Evolutionary conservation across 2,113 vertebrate genomes (phyloP).

Genomic region (Apteryx mantelli): DNA sequence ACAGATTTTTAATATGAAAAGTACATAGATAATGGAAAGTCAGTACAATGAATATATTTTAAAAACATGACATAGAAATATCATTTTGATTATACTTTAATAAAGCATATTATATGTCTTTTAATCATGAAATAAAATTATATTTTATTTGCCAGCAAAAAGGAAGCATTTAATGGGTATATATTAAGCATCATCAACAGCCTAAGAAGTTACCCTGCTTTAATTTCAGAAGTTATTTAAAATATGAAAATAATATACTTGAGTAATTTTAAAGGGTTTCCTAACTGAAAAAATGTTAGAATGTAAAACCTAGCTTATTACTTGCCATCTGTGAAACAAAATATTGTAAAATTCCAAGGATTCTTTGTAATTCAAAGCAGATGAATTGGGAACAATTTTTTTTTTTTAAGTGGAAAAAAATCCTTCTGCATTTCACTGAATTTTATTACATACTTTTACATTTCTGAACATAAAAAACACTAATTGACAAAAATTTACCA

Average conservation of each 20-base stretch:
- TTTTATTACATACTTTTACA: neutral
- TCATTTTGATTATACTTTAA: neutral
- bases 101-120: neutral
- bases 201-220: neutral
- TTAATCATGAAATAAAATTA: neutral
- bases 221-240: neutral
- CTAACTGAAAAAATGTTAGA: neutral
- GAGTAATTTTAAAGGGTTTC: neutral
- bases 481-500: neutral
- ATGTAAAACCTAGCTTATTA: neutral
- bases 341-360: neutral
- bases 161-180: rapidly evolving
- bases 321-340: neutral
- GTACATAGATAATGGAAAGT: neutral
- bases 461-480: neutral
- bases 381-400: neutral
- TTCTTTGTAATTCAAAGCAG: neutral
- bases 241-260: neutral
- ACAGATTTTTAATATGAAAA: neutral
- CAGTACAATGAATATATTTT: neutral
- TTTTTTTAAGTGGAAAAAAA: neutral
- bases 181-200: neutral
- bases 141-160: neutral
- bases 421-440: neutral
- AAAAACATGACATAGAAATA: neutral